These are phyloP conservation scores for Keiferia lycopersicella DNA, from an alignment of 2,888 invertebrate genomes.

Conservation along the genomic window DNA sequence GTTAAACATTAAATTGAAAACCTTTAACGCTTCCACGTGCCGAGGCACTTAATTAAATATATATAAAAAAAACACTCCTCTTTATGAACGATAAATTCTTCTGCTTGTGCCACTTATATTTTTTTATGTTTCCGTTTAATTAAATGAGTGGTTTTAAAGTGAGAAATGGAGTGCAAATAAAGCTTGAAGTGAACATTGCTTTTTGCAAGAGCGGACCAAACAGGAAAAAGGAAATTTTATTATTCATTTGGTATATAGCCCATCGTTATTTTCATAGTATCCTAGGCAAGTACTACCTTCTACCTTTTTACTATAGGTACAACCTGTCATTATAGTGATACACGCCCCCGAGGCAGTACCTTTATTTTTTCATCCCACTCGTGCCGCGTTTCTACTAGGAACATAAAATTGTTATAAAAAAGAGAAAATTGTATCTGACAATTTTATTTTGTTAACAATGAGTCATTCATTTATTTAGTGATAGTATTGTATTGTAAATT, in stretches of 20 bases:
- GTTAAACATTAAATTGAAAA: constrained; percentile 3
- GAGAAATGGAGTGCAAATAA: constrained; percentile 9
- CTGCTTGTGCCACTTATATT: constrained; percentile 10
- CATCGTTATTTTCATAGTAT: background rate
- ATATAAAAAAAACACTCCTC: constrained; percentile 10
- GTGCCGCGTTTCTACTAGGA: no score
- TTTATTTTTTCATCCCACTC: no score
- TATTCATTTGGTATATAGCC: background rate
- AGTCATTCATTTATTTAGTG: no score
- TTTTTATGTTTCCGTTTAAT: constrained; percentile 19
- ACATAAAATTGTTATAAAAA: no score
- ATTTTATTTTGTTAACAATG: no score
- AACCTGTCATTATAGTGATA: no score
- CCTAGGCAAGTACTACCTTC: background rate
- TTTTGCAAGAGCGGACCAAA: background rate
- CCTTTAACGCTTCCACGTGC: background rate
- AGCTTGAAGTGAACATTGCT: background rate
- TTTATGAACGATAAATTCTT: constrained; percentile 10
- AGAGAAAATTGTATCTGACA: no score
- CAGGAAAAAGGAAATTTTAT: background rate
- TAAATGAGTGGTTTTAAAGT: constrained; percentile 11
- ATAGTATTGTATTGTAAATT: no score
- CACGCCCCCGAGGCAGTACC: no score
- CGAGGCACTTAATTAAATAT: constrained; percentile 14
- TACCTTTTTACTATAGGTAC: no score